Conservation (phyloP, 2,888 invertebrate genomes). For the Gasteruption jaculator region DNA sequence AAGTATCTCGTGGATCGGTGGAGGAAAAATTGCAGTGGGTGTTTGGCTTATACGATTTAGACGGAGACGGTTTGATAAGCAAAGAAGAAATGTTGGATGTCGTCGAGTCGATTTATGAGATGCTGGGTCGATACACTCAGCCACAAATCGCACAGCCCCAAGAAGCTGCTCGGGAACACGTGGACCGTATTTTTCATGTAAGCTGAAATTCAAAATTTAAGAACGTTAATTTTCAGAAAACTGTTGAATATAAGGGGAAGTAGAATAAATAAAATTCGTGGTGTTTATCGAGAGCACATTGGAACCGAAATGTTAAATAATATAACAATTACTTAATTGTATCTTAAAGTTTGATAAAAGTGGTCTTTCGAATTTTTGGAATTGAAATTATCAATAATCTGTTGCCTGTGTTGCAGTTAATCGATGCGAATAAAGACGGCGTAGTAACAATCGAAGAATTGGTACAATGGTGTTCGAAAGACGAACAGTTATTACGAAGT, state of each 20-base stretch:
- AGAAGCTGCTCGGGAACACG: slow-evolving; percentile 75
- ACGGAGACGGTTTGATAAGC: slow-evolving; percentile 81
- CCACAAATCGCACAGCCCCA: slow-evolving; percentile 65
- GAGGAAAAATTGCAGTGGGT: slow-evolving; percentile 88
- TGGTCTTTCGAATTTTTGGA: no score
- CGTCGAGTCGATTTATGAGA: slow-evolving; percentile 79
- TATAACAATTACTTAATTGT: no score
- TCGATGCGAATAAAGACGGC: slow-evolving; percentile 77
- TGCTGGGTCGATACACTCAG: slow-evolving; percentile 75
- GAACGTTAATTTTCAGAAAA: background rate
- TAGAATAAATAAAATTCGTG: background rate
- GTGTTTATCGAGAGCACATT: background rate
- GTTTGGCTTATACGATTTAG: slow-evolving; percentile 82
- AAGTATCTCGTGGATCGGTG: slow-evolving; percentile 76
- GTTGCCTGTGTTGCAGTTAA: slow-evolving; percentile 57
- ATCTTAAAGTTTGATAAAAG: no score
- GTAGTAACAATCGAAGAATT: slow-evolving; percentile 78
- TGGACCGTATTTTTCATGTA: slow-evolving; percentile 82
- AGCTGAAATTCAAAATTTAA: slow-evolving; percentile 39
- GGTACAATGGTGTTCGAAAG: slow-evolving; percentile 72
- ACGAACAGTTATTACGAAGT: slow-evolving; percentile 66
- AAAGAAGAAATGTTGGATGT: slow-evolving; percentile 81
- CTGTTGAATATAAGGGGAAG: slow-evolving; percentile 1
- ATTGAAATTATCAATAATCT: background rate
- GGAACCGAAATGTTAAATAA: background rate